These are phyloP conservation scores for Nannobrachium achirus DNA, from an alignment of 2,113 vertebrate species.

Conservation along the genomic window DNA sequence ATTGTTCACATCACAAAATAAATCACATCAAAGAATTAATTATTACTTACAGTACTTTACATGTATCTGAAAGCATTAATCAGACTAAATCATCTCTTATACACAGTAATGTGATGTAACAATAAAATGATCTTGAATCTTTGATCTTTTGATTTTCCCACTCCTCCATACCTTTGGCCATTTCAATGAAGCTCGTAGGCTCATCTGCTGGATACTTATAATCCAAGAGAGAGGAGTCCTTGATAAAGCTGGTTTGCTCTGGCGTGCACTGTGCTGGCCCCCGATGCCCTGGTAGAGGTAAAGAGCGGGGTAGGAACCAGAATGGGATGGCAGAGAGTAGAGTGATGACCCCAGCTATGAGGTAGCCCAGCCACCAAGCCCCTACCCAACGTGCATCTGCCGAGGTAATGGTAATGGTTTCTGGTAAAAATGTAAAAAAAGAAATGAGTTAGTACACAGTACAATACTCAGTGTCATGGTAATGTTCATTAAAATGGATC, in stretches of 20 bases:
- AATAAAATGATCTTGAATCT: too few species aligned
- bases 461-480: too few species aligned
- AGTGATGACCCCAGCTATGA: constrained; percentile 77
- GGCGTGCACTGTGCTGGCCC: constrained; percentile 43
- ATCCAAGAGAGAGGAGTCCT: constrained; percentile 51
- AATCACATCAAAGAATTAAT: too few species aligned
- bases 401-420: constrained; percentile 77
- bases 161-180: constrained; percentile 76
- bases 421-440: constrained; percentile 44
- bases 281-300: constrained; percentile 41
- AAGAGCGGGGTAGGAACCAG: constrained; percentile 79
- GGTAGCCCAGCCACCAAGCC: constrained; percentile 83
- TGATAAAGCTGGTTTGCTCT: constrained; percentile 66
- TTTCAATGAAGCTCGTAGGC: constrained; percentile 66
- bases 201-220: constrained; percentile 68
- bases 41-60: too few species aligned
- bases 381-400: constrained; percentile 81
- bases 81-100: too few species aligned
- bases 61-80: too few species aligned
- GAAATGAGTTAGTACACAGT: too few species aligned
- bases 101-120: too few species aligned
- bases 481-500: too few species aligned
- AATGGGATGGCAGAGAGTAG: constrained; percentile 78
- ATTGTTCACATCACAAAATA: background rate
- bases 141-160: background rate